Evolutionary conservation across 2,888 invertebrate species (phyloP).

Genomic region (Philereme transversata): DNA sequence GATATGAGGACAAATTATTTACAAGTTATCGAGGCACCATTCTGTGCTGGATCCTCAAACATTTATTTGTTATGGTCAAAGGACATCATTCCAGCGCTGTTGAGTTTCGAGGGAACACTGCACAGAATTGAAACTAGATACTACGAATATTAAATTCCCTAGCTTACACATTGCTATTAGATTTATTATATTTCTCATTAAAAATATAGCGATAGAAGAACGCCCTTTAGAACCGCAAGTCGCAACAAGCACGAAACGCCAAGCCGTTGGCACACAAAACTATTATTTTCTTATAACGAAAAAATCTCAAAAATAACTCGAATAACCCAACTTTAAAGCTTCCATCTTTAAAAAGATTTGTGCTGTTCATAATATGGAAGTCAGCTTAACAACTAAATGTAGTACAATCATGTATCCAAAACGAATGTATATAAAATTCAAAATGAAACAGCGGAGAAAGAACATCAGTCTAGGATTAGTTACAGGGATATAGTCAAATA

Average conservation of each 20-base stretch:
- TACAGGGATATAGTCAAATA: constrained; percentile 59
- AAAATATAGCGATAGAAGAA: constrained; percentile 49
- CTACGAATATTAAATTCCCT: constrained; percentile 74
- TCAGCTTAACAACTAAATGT: constrained; percentile 59
- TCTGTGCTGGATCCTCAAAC: too few relatives aligned
- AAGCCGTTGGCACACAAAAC: constrained; percentile 58
- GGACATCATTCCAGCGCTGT: too few relatives aligned
- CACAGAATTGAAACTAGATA: constrained; percentile 49
- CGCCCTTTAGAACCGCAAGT: constrained; percentile 53
- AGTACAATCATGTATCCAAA: constrained; percentile 53
- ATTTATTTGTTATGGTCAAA: too few relatives aligned
- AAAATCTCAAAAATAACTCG: constrained; percentile 66
- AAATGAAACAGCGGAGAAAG: constrained; percentile 45
- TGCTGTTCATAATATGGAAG: constrained; percentile 74
- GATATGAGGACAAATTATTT: constrained; percentile 54
- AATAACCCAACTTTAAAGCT: constrained; percentile 57
- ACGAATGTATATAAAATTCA: constrained; percentile 54
- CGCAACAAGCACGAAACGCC: constrained; percentile 45
- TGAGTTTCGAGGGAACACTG: too few relatives aligned
- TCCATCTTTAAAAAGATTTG: constrained; percentile 62
- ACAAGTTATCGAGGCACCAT: constrained; percentile 34
- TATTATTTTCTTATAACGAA: constrained; percentile 44
- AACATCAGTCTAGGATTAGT: constrained; percentile 66
- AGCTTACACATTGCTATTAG: constrained; percentile 61
- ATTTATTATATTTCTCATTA: constrained; percentile 48